Base-by-base conservation (phyloP, 1,140 invertebrate species). In the Rhizoglyphus robini region DNA sequence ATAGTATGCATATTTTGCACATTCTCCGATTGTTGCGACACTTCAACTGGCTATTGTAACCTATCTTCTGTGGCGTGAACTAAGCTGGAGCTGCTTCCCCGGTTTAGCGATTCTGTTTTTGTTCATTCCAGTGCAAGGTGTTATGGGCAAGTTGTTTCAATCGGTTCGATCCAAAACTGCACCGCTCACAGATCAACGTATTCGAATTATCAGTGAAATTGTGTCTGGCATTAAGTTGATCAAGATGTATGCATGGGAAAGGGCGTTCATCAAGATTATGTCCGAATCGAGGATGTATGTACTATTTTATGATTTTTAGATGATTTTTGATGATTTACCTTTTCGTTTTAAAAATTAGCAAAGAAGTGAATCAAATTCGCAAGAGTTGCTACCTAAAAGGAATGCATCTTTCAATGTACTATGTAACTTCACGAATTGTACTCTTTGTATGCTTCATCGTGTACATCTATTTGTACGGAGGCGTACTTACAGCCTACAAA, bases 191-290 rank as follows among this genome's bases (percentile, higher is more conserved):
- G 91, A 95, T 73, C 83, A 90, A 71, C 79, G 90, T 65, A 85
- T 94, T 1, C 79, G 84, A 57, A 74, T 91, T 58, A 91, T 93
- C 87, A 90, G 87, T 73, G 90, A 94, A 77, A 88, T 95, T n/a
- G 83, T 95, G 23, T 81, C 83, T 49, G 90, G 88, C 0, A 89
- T 94, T 71, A 84, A 89, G 75, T 84, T 90, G 27, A 86, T 94
- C 65, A 95, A 72, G 29, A 69, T 71, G 69, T 90, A 90, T 70
- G 84, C 86, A 2, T 90, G 88, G 88, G 88, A 90, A 73, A 82
- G 82, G 69, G 82, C 85, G 0, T 90, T 90, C 72, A 79, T 82
- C 36, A 79, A 79, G 59, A 78, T 88, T 46, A 78, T 86, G 1
- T 77, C 80, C 49, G 68, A 79, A 38, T 77, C 79, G 20, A 75